These are phyloP conservation scores for Misgurnus mizolepis DNA, from an alignment of 2,113 vertebrate genomes.

Conservation along the genomic window DNA sequence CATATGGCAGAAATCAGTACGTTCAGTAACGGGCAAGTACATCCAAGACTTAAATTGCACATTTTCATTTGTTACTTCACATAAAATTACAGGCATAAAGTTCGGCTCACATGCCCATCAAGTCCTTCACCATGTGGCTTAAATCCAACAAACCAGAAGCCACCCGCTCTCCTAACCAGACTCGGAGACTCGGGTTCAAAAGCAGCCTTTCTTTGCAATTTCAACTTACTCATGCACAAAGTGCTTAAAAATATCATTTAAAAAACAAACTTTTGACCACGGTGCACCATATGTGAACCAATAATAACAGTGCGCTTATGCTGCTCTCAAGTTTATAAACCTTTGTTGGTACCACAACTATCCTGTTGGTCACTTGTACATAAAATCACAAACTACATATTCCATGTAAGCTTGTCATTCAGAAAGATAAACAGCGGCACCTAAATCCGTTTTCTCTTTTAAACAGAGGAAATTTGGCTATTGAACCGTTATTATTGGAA, in stretches of 20 bases:
- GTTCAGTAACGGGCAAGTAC: neutral
- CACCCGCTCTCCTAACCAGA: slow-evolving; percentile 3
- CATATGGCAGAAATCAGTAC: neutral
- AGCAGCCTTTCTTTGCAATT: slow-evolving; percentile 13
- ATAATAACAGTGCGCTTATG: neutral
- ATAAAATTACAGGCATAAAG: slow-evolving; percentile 19
- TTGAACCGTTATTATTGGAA: slow-evolving; percentile 42
- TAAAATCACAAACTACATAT: slow-evolving; percentile 12
- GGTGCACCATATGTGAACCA: neutral
- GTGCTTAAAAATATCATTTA: neutral
- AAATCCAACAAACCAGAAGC: slow-evolving; percentile 31
- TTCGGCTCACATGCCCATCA: slow-evolving; percentile 6
- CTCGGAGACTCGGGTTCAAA: slow-evolving; percentile 7
- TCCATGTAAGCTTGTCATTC: slow-evolving; percentile 39
- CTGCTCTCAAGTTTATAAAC: neutral
- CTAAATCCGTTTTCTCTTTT: slow-evolving; percentile 38
- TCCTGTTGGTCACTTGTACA: neutral
- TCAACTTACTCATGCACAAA: slow-evolving; percentile 1
- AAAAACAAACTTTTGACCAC: slow-evolving; percentile 16
- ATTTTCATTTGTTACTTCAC: slow-evolving; percentile 4
- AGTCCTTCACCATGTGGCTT: slow-evolving; percentile 16
- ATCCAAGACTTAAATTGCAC: slow-evolving; percentile 5
- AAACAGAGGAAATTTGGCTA: slow-evolving; percentile 46
- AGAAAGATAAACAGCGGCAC: slow-evolving; percentile 31
- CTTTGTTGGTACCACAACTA: slow-evolving; percentile 9